phyloP scores from a whole-genome alignment of 2,888 invertebrate genomes.

The Drosophila borborema region DNA sequence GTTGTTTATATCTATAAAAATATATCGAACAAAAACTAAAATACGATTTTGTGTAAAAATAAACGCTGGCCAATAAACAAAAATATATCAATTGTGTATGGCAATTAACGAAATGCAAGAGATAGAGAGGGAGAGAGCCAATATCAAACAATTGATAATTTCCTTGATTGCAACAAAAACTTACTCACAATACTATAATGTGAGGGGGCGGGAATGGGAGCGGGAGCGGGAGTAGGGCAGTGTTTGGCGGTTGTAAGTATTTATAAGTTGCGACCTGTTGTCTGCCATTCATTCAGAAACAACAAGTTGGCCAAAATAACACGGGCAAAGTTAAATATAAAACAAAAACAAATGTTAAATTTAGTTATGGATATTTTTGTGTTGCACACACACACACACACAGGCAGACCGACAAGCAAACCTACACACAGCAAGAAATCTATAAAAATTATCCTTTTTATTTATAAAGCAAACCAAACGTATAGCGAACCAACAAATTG shows the following conservation, averaged over 20 bases:
- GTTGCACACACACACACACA: conserved; percentile 43
- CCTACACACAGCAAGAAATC: conserved; percentile 45
- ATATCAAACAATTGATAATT: conserved; percentile 65
- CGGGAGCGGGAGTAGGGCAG: conserved; percentile 10
- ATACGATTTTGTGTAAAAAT: conserved; percentile 47
- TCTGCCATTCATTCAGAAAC: conserved; percentile 67
- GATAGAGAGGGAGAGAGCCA: background rate
- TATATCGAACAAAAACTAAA: conserved; percentile 23
- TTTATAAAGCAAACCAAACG: conserved; percentile 54
- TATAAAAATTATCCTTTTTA: conserved; percentile 71
- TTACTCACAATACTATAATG: background rate
- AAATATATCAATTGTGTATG: conserved; percentile 66
- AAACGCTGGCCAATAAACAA: conserved; percentile 36
- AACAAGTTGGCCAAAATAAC: conserved; percentile 69
- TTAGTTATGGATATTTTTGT: conserved; percentile 74
- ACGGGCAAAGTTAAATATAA: conserved; percentile 74
- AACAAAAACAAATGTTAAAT: conserved; percentile 78
- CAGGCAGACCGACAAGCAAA: conserved; percentile 2
- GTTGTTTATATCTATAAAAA: conserved; percentile 22
- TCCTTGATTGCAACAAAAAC: background rate
- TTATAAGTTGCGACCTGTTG: conserved; percentile 72
- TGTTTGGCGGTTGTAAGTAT: conserved; percentile 46
- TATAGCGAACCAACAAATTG: conserved; percentile 45
- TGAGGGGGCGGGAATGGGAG: conserved; percentile 9
- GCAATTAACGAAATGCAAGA: conserved; percentile 42